Base-by-base conservation (phyloP, 2,888 invertebrate genomes). In the Itoplectis maculator region DNA sequence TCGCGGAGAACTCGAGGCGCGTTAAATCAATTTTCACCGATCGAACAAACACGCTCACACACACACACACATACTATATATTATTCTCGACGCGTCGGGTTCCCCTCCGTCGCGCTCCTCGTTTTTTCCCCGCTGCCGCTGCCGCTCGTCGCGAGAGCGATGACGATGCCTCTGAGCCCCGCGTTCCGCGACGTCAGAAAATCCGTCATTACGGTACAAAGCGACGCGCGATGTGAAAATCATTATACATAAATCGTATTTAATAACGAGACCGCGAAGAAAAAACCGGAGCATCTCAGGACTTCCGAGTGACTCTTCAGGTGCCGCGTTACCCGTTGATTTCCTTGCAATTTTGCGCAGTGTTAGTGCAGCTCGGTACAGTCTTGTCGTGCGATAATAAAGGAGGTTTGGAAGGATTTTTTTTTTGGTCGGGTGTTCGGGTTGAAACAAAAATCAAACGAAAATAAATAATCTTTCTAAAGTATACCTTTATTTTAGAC, bases 401-500 rank as follows among this genome's bases (percentile, higher is more conserved):
- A 51, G 11, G 40, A 59, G 51, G 49, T 23, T 49, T 68, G 59
- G 40, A 59, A 49, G 11, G 49, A 69, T 35, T 15, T 63, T 37
- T 65, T 42, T 42, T 45, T 37, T 37, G 11, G n/a, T n/a, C 9
- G 59, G 75, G 45, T 20, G 47, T 59, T 75, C 11, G 35, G 69
- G 66, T 54, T 73, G 42, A 84, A 83, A 83, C 47, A 81, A 84
- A 77, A 88, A 87, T 81, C 85, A 87, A 86, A 82, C 88, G 89
- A 89, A 83, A 90, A 89, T 90, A 89, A 89, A 83, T 92, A 91
- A 91, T 91, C 87, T 90, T 91, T 89, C 87, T 89, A 91, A 90
- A 91, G 89, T 90, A 90, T 91, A 91, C 90, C 89, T 91, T 92
- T 92, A 91, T 91, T 92, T 91, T 91, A 92, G 92, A 92, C 92